Evolutionary conservation across 2,797 vertebrate genomes (phyloP).

Genomic region (Eospalax fontanierii): DNA sequence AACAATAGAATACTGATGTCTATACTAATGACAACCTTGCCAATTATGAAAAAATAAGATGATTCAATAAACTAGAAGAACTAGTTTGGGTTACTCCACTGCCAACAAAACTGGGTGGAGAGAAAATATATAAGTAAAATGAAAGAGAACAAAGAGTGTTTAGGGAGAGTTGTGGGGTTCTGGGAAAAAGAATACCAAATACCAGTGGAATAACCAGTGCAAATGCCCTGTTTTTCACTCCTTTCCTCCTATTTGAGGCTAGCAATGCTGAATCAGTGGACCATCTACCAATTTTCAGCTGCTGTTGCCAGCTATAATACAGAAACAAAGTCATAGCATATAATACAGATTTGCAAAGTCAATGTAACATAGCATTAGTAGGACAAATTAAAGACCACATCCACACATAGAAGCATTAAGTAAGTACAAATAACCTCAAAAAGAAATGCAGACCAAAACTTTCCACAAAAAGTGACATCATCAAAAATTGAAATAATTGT

Average conservation of each 20-base stretch:
- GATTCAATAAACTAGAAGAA: constrained; percentile 66
- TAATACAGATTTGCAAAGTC: not conserved
- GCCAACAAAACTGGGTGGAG: not conserved
- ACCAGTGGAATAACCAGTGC: not conserved
- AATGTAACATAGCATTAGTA: not conserved
- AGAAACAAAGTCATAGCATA: too few species aligned
- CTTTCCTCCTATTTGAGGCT: not conserved
- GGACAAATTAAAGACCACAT: not conserved
- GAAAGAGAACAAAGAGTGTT: constrained; percentile 1
- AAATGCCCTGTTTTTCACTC: not conserved
- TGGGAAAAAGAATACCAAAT: not conserved
- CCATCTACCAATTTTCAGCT: not conserved
- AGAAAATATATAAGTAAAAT: constrained; percentile 53
- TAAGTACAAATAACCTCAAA: not conserved
- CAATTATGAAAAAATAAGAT: constrained; percentile 26
- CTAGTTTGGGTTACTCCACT: constrained; percentile 55
- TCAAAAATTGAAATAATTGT: not conserved
- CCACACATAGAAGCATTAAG: not conserved
- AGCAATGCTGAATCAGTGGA: not conserved
- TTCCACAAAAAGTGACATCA: not conserved
- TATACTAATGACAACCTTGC: constrained; percentile 58
- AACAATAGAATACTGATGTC: constrained; percentile 41
- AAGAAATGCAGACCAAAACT: not conserved
- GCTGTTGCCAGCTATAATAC: not conserved
- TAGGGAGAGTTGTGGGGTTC: not conserved